These are phyloP conservation scores for Channa argus DNA, from an alignment of 2,113 vertebrate species.

Conservation along the genomic window DNA sequence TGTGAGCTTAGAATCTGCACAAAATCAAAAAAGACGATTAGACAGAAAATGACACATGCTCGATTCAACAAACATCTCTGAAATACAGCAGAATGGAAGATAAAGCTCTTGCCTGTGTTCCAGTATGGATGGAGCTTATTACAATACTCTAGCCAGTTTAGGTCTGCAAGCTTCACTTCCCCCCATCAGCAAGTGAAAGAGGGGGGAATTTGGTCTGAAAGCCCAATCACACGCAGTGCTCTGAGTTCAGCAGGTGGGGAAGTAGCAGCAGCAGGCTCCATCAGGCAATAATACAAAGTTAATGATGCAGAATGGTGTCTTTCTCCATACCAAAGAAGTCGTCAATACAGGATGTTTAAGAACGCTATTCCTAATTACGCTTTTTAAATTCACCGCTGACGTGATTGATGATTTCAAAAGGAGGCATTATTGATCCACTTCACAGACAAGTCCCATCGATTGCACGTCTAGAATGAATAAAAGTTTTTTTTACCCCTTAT, in stretches of 20 bases:
- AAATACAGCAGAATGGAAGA: conserved; percentile 27
- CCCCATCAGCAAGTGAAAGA: conserved; percentile 68
- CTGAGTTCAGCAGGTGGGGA: conserved; percentile 78
- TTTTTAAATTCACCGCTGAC: conserved; percentile 84
- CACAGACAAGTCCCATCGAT: conserved; percentile 88
- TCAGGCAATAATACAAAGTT: conserved; percentile 87
- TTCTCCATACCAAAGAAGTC: conserved; percentile 82
- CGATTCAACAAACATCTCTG: conserved; percentile 37
- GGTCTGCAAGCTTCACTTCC: conserved; percentile 66
- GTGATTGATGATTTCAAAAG: conserved; percentile 86
- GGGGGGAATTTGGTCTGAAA: conserved; percentile 77
- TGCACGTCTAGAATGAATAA: conserved; percentile 82
- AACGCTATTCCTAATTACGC: conserved; percentile 85
- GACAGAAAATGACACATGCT: conserved; percentile 37
- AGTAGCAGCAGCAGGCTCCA: conserved; percentile 81
- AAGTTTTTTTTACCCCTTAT: conserved; percentile 68
- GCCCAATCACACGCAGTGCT: conserved; percentile 80
- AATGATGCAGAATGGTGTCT: conserved; percentile 87
- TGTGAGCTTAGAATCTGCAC: conserved; percentile 31
- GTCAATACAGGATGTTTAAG: conserved; percentile 86
- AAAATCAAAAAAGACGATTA: conserved; percentile 51
- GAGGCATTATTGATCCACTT: conserved; percentile 86
- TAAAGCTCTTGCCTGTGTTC: conserved; percentile 14
- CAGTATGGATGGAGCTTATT: conserved; percentile 52
- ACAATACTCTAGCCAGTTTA: conserved; percentile 72